phyloP scores from a whole-genome alignment of 2,113 vertebrate genomes.

The Xenopus laevis region DNA sequence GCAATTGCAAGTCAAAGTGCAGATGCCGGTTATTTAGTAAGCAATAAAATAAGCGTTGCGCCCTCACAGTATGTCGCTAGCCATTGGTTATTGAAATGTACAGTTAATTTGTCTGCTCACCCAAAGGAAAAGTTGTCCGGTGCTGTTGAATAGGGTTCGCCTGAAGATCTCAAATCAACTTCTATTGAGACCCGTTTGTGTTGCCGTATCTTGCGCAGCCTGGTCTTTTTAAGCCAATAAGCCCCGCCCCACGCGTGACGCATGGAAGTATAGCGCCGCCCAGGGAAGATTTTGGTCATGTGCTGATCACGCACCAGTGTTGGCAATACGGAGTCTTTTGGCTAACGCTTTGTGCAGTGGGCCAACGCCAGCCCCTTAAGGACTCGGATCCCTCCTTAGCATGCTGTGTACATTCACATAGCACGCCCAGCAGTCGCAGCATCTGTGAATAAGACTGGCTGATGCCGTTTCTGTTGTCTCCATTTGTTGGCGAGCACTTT shows the following conservation, averaged over 20 bases:
- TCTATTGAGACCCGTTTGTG: not conserved
- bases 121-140: too few species aligned
- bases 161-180: too few species aligned
- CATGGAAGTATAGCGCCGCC: not conserved
- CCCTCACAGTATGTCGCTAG: too few species aligned
- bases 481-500: not conserved
- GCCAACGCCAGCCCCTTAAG: not conserved
- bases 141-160: too few species aligned
- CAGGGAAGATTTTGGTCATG: not conserved
- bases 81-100: too few species aligned
- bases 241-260: not conserved
- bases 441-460: too few species aligned
- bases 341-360: constrained; percentile 1
- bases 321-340: not conserved
- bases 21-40: too few species aligned
- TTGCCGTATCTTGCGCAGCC: not conserved
- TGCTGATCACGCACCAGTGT: constrained; percentile 27
- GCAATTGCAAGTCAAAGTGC: too few species aligned
- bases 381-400: not conserved
- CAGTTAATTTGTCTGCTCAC: too few species aligned
- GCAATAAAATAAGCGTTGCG: too few species aligned
- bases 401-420: constrained; percentile 9
- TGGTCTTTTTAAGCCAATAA: not conserved
- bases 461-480: constrained; percentile 10
- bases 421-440: constrained; percentile 8